Percentiles rank a stretch among this genome's conserved stretches.
Conservation (phyloP, 2,113 vertebrate genomes). For the Nyctibius bracteatus region DNA sequence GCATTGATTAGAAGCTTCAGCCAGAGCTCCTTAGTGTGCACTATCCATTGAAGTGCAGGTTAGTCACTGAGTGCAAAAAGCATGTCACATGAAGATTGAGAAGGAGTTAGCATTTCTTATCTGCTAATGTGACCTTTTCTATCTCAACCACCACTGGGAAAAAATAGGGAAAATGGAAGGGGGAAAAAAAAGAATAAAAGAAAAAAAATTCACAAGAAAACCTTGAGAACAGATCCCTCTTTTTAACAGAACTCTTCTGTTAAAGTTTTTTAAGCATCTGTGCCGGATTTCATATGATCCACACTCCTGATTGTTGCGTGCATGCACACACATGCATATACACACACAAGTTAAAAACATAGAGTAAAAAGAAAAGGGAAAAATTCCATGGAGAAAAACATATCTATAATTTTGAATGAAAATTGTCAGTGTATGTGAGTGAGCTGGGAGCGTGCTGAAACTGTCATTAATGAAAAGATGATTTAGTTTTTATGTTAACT, state of each 20-base stretch:
- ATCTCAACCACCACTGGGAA: background rate
- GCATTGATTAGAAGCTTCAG: background rate
- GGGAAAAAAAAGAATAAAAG: background rate
- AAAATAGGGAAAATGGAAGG: background rate
- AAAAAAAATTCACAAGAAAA: background rate
- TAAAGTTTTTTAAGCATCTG: background rate
- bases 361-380: background rate
- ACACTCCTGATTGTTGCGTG: background rate
- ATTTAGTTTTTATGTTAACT: conserved; percentile 42
- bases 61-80: background rate
- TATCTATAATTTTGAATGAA: background rate
- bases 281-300: background rate
- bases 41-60: background rate
- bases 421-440: background rate
- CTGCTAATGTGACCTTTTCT: background rate
- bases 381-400: background rate
- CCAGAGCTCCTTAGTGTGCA: background rate
- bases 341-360: background rate
- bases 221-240: background rate
- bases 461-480: background rate
- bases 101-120: conserved; percentile 16
- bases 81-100: conserved; percentile 44
- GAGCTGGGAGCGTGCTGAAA: background rate
- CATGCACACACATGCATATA: background rate
- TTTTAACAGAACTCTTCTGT: background rate